Percentiles rank a stretch among this genome's conserved stretches.
Conservation (phyloP, 1,140 invertebrate genomes). For the Monochamus saltuarius region DNA sequence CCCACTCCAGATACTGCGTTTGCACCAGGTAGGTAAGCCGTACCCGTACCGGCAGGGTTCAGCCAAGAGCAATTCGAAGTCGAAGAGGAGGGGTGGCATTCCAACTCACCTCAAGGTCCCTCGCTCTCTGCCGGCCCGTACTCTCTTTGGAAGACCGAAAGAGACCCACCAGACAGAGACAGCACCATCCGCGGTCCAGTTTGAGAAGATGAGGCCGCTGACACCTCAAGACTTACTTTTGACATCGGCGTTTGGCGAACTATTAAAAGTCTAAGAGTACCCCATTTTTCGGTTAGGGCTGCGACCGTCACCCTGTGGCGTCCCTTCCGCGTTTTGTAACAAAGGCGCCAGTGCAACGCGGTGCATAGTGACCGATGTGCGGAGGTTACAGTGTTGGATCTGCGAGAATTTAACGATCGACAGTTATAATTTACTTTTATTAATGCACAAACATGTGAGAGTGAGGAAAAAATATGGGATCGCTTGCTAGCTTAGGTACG, state of each 20-base stretch:
- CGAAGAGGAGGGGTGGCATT: conserved; percentile 23
- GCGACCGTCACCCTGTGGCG: not conserved
- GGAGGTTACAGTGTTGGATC: no score
- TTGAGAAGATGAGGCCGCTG: conserved; percentile 1
- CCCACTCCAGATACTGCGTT: no score
- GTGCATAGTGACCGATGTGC: no score
- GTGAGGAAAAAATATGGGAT: no score
- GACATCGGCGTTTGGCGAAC: not conserved
- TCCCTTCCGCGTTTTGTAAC: no score
- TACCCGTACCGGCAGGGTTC: no score
- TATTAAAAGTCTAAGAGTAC: not conserved
- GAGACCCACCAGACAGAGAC: conserved; percentile 12
- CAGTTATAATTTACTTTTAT: no score
- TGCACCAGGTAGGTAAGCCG: no score
- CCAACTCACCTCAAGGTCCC: conserved; percentile 24
- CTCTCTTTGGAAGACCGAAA: not conserved
- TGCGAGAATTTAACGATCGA: no score
- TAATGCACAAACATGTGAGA: no score
- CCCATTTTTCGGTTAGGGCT: not conserved
- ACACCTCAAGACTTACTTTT: not conserved
- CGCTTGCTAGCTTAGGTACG: no score
- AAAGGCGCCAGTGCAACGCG: no score
- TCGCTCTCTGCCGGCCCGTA: conserved; percentile 13
- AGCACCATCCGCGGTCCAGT: conserved; percentile 14
- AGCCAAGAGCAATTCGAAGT: not conserved